Evolutionary conservation across 2,113 vertebrate species (phyloP), one percentile per base, ranked within the genome.

Genomic region (Aspiorhynchus laticeps): DNA sequence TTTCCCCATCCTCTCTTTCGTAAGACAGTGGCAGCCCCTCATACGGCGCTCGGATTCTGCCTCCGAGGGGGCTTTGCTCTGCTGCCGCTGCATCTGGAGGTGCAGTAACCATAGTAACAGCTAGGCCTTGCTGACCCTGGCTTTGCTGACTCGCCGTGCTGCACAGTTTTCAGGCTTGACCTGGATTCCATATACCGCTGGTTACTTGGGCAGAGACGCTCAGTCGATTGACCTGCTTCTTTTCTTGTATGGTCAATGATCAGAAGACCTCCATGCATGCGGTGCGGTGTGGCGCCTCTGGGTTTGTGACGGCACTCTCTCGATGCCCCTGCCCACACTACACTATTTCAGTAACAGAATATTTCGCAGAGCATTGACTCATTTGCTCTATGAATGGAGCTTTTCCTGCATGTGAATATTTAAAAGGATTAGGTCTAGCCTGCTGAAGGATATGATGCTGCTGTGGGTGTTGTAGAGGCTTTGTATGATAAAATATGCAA

Each of bases 401-500:
- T 87, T 46, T 87, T 41, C 33, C 79, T 74, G 36, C n/a, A 5
- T 80, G 51, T 91, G 90, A 92, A 92, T 91, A 88, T 91, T 85
- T 90, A 69, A 92, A 92, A 90, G 91, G 90, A 91, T 89, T 91
- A 88, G 85, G 74, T 82, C 73, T 84, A 82, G 80, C 38, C 80
- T 31, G 80, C 61, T 43, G n/a, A 65, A 82, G 59, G 80, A 67
- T 19, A 46, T 82, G 80, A 65, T 65, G 59, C 59, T 82, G 59
- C 9, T 67, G 80, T 82, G 80, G 80, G 80, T 82, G 38, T 82
- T 41, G 36, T 28, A 65, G 38, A 19, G 59, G 36, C 56, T 65
- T 82, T 82, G 59, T 82, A 17, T 46, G 61, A 1, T 28, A 11
- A 41, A 43, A 65, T 43, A 82, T 67, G 41, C 80, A 19, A 28